These are phyloP conservation scores for Dione juno DNA, from an alignment of 2,888 invertebrate genomes.

Conservation along the genomic window DNA sequence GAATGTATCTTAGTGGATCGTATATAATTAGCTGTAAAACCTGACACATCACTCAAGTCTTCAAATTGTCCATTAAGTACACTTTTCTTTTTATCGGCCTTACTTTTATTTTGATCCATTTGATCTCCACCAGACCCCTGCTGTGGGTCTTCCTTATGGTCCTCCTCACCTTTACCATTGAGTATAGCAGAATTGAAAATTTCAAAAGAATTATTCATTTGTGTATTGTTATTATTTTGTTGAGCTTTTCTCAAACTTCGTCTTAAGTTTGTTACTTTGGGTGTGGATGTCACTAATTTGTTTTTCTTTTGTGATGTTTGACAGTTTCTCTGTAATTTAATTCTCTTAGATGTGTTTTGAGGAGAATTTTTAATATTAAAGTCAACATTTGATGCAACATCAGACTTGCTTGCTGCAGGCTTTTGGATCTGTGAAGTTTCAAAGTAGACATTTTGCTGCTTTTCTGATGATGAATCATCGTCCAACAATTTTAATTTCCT, in stretches of 20 bases:
- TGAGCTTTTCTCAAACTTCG: conserved; percentile 67
- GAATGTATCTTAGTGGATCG: conserved; percentile 74
- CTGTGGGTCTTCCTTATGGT: conserved; percentile 48
- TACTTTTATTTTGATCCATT: conserved; percentile 47
- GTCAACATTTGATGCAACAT: conserved; percentile 65
- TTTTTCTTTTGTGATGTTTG: conserved; percentile 62
- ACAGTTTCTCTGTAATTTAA: conserved; percentile 57
- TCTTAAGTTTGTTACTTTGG: conserved; percentile 61
- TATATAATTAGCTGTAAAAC: conserved; percentile 79
- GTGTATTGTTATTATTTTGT: conserved; percentile 58
- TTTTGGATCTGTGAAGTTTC: conserved; percentile 58
- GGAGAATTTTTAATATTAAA: conserved; percentile 71
- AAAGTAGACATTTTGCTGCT: conserved; percentile 68
- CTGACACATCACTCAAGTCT: conserved; percentile 77
- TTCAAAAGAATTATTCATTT: conserved; percentile 65
- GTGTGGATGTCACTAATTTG: conserved; percentile 70
- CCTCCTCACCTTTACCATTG: conserved; percentile 50
- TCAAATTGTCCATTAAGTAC: conserved; percentile 68
- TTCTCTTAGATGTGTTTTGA: conserved; percentile 59
- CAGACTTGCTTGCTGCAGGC: conserved; percentile 57
- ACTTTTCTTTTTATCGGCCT: conserved; percentile 49
- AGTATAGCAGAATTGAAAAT: conserved; percentile 53
- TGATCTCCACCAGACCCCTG: conserved; percentile 45
- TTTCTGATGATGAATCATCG: conserved; percentile 63
- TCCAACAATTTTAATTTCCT: conserved; percentile 66